Base-by-base conservation (phyloP, 2,888 invertebrate genomes). In the Podotricha telesiphe region DNA sequence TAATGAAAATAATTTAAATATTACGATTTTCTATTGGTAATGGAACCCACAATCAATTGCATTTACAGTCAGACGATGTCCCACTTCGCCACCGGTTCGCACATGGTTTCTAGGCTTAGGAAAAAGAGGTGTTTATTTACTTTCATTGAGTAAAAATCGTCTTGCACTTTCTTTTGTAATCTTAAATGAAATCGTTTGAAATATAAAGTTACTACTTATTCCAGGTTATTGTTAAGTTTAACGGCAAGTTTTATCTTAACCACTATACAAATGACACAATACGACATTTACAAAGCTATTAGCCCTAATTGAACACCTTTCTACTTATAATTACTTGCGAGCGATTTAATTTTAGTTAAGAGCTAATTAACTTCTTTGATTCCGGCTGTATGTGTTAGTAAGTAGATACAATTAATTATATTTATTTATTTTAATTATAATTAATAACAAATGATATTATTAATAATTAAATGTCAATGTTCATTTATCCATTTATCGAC, bases 211-310 rank as follows among this genome's bases (percentile, higher is more conserved):
- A 53, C 17, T 11, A 8, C 11, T 34, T 34, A 8, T 17, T 34
- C 17, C 5, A 42, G 15, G 6, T 15, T 13, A 15, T 58, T 19
- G 28, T 58, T 15, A 10, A 56, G 20, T 19, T 20, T 17, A 19
- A 56, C 37, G 40, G 2, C 4, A 2, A 20, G 42, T 42, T 45
- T 59, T 59, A 58, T 58, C 42, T 40, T 15, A 40, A 56, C 13
- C 13, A 2, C 15, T n/a, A 20, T 17, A 40, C 13, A 42, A 42
- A 42, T 20, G 15, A 22, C 8, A 58, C 20, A 45, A 59, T 22
- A 22, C 22, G 22, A 59, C 15, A 59, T 42, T 58, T 58, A 22
- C 42, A 45, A 59, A 59, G 42, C 58, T n/a, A 59, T 59, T 59
- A 59, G 11, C 58, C 22, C 58, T 45, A 42, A 59, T 59, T 59